phyloP scores from a whole-genome alignment of 1,140 invertebrate genomes.

The Leptopilina clavipes region DNA sequence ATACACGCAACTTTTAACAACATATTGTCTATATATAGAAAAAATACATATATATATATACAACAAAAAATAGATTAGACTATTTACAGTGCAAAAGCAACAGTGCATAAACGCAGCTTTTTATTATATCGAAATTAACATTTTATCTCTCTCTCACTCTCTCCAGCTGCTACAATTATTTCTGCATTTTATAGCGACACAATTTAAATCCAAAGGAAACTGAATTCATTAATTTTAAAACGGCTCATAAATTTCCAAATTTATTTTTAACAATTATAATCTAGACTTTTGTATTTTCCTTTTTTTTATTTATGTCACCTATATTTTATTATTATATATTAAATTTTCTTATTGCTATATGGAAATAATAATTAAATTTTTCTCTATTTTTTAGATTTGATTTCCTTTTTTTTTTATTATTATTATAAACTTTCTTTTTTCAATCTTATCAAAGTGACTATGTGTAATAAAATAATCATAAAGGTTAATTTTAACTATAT shows the following conservation, averaged over 20 bases:
- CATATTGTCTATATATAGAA: too few relatives aligned
- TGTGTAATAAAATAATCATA: too few relatives aligned
- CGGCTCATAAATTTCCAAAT: background rate
- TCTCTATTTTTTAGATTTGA: too few relatives aligned
- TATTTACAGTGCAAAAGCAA: background rate
- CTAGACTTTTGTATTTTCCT: too few relatives aligned
- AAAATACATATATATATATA: background rate
- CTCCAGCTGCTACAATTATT: background rate
- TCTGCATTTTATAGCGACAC: constrained; percentile 4
- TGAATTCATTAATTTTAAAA: constrained; percentile 6
- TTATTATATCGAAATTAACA: background rate
- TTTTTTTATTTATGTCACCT: background rate
- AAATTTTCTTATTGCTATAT: too few relatives aligned
- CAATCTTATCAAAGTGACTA: too few relatives aligned
- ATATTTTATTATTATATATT: too few relatives aligned
- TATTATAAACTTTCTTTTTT: too few relatives aligned
- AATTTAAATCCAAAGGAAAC: background rate
- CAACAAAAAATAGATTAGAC: constrained; percentile 1
- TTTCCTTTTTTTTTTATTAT: too few relatives aligned
- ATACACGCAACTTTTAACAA: background rate
- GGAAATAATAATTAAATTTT: too few relatives aligned
- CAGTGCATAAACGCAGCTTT: constrained; percentile 27
- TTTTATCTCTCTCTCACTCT: background rate
- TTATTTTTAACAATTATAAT: background rate
- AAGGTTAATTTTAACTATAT: too few relatives aligned